A percentile compares a stretch with the other conserved stretches of the same genome.
These are phyloP conservation scores for Ursus arctos DNA, from an alignment of 2,113 vertebrate species.

Conservation along the genomic window DNA sequence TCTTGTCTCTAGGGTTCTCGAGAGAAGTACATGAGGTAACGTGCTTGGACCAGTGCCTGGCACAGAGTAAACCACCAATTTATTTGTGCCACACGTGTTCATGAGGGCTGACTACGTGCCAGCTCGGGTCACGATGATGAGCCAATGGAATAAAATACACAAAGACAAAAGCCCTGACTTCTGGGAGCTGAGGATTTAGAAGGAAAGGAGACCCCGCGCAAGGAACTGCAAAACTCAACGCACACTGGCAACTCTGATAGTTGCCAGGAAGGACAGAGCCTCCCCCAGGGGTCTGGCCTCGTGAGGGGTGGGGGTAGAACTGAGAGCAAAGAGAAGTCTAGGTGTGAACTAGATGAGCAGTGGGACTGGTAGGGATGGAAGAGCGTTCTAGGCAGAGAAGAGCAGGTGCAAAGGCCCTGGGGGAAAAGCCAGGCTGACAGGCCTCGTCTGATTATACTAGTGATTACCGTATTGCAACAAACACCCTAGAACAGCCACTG, in stretches of 20 bases:
- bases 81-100: rapidly evolving
- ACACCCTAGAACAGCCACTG: too few relatives aligned
- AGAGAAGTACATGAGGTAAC: rapidly evolving
- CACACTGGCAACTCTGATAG: background rate
- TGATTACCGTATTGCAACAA: background rate
- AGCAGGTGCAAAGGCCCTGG: background rate
- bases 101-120: background rate
- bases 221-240: background rate
- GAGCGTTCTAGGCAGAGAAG: background rate
- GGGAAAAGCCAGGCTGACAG: background rate
- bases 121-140: background rate
- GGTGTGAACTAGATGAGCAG: background rate
- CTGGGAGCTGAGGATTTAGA: background rate
- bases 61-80: background rate
- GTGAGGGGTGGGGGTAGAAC: too few relatives aligned
- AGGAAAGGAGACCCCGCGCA: background rate
- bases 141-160: background rate
- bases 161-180: background rate
- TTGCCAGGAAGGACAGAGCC: background rate
- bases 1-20: too few relatives aligned
- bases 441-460: too few relatives aligned
- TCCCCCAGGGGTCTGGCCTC: background rate
- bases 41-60: background rate
- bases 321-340: background rate
- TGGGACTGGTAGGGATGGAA: background rate